phyloP scores from a whole-genome alignment of 1,140 invertebrate species.

The Thaumetopoea pityocampa region DNA sequence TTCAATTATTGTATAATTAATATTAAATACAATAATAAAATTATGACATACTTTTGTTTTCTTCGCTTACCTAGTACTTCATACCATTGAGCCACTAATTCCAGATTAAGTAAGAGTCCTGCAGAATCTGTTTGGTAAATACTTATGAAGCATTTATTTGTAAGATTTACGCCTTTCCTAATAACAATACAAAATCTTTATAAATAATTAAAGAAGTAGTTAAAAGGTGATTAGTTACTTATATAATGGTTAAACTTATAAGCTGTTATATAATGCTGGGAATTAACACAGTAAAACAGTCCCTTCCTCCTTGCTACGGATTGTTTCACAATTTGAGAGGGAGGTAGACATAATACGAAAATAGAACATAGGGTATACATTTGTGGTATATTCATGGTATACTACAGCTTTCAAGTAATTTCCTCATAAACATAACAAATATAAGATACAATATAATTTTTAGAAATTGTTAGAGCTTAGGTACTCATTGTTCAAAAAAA shows the following conservation, averaged over 20 bases:
- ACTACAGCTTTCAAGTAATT: too few relatives aligned
- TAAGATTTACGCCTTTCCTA: conserved; percentile 36
- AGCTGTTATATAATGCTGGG: too few relatives aligned
- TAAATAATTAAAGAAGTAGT: background rate
- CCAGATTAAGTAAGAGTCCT: conserved; percentile 41
- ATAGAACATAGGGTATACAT: too few relatives aligned
- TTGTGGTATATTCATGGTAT: too few relatives aligned
- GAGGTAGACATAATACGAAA: too few relatives aligned
- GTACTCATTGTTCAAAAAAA: too few relatives aligned
- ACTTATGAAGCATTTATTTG: conserved; percentile 32
- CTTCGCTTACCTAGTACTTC: conserved; percentile 50
- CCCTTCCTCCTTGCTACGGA: too few relatives aligned
- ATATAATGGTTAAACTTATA: background rate
- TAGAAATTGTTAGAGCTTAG: background rate
- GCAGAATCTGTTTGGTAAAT: conserved; percentile 38
- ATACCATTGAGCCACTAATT: conserved; percentile 52
- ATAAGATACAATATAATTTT: conserved; percentile 4
- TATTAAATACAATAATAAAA: background rate
- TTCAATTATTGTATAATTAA: too few relatives aligned
- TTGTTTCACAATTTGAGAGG: too few relatives aligned
- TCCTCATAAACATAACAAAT: too few relatives aligned
- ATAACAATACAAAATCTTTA: conserved; percentile 12
- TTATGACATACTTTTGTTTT: background rate
- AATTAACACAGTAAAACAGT: too few relatives aligned
- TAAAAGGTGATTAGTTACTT: background rate